A percentile compares a stretch with the other conserved stretches of the same genome.
These are phyloP conservation scores for Plecotus auritus DNA, from an alignment of 2,113 vertebrate species.

Conservation along the genomic window DNA sequence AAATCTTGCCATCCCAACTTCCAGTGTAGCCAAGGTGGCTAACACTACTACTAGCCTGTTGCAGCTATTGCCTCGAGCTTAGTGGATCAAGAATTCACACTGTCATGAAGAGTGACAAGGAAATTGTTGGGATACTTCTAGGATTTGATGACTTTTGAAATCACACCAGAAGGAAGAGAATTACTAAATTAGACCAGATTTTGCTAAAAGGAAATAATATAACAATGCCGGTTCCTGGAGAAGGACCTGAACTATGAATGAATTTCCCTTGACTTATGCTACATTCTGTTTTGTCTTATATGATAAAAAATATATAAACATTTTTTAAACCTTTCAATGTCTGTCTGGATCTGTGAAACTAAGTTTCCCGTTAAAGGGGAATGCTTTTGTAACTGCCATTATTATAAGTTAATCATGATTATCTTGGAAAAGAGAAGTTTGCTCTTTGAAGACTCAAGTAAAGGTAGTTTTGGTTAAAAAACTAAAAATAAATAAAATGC, in stretches of 20 bases:
- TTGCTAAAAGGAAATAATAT: background rate
- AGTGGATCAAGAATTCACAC: background rate
- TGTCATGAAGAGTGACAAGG: background rate
- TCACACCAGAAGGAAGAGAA: background rate
- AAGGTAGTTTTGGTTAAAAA: background rate
- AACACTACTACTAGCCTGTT: background rate
- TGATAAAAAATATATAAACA: background rate
- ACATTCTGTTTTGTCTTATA: background rate
- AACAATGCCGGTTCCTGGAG: background rate
- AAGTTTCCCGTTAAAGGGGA: background rate
- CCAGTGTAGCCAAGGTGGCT: background rate
- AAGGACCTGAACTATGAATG: background rate
- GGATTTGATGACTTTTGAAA: background rate
- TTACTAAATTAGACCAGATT: background rate
- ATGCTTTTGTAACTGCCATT: background rate
- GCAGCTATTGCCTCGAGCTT: background rate
- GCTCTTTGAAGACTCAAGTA: background rate
- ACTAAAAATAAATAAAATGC: background rate
- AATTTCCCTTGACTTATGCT: background rate
- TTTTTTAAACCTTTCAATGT: background rate
- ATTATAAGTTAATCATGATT: background rate
- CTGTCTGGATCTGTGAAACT: background rate
- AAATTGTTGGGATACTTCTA: background rate
- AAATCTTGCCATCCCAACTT: background rate
- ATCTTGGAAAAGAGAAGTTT: background rate